Evolutionary conservation across 2,888 invertebrate species (phyloP).

Genomic region (Glomeris marginata): DNA sequence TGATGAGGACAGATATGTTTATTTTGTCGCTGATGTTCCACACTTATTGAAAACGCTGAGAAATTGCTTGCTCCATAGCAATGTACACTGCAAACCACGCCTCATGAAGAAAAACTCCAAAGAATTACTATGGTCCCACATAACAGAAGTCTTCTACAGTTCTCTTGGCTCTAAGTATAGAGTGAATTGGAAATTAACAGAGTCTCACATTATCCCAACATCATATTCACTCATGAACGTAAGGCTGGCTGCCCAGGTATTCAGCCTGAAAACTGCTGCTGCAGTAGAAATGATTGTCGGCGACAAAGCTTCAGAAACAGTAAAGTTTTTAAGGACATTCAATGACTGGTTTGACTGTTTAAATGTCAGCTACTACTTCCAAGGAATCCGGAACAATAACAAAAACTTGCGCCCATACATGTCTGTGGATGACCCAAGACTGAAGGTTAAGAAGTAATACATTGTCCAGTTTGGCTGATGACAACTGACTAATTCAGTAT

Average conservation of each 20-base stretch:
- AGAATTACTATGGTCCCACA: no score
- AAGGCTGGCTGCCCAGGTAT: background rate
- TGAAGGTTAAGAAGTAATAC: no score
- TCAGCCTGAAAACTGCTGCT: background rate
- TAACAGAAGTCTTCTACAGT: no score
- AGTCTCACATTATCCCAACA: no score
- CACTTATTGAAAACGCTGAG: constrained; percentile 2
- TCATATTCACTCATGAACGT: background rate
- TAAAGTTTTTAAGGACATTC: background rate
- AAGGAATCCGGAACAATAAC: background rate
- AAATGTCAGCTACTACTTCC: background rate
- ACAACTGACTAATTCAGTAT: no score
- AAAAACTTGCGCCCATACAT: background rate
- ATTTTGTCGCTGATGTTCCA: background rate
- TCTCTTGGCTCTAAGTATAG: no score
- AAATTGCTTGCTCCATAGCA: no score
- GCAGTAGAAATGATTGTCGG: background rate
- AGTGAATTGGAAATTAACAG: no score
- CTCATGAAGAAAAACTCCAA: no score
- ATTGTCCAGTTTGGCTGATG: no score
- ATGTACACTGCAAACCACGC: no score
- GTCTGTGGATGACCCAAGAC: background rate
- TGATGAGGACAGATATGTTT: background rate
- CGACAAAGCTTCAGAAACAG: constrained; percentile 2
- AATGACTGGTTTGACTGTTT: background rate